Evolutionary conservation across 1,140 invertebrate species (phyloP).

Genomic region (Piezodorus guildinii): DNA sequence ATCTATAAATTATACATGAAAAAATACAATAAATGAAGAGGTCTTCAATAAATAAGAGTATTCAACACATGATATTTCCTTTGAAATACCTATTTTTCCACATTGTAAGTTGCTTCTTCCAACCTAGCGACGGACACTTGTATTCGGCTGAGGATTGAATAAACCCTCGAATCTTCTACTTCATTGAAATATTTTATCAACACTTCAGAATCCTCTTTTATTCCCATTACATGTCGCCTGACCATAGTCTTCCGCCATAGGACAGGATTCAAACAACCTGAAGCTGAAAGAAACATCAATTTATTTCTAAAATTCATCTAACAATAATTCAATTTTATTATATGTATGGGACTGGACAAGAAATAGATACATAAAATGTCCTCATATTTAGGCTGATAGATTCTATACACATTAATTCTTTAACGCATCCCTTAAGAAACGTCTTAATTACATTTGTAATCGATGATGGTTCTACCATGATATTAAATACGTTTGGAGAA

Average conservation of each 20-base stretch:
- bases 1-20: no score
- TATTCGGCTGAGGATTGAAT: constrained; percentile 18
- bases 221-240: constrained; percentile 8
- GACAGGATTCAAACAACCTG: constrained; percentile 2
- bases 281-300: background rate
- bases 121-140: constrained; percentile 14
- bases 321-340: no score
- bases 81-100: background rate
- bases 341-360: no score
- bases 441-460: no score
- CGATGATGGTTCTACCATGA: no score
- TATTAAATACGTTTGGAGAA: background rate
- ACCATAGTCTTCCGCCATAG: constrained; percentile 14
- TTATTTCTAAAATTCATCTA: background rate
- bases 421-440: no score
- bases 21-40: no score
- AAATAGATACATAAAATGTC: no score
- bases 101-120: constrained; percentile 14
- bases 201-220: constrained; percentile 15
- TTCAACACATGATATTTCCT: no score
- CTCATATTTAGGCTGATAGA: no score
- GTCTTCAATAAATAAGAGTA: no score
- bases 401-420: no score
- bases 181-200: constrained; percentile 17
- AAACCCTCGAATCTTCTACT: constrained; percentile 14